A percentile compares a stretch with the other conserved stretches of the same genome.
Evolutionary conservation across 1,140 invertebrate species (phyloP).

Genomic region (Pararge aegeria): DNA sequence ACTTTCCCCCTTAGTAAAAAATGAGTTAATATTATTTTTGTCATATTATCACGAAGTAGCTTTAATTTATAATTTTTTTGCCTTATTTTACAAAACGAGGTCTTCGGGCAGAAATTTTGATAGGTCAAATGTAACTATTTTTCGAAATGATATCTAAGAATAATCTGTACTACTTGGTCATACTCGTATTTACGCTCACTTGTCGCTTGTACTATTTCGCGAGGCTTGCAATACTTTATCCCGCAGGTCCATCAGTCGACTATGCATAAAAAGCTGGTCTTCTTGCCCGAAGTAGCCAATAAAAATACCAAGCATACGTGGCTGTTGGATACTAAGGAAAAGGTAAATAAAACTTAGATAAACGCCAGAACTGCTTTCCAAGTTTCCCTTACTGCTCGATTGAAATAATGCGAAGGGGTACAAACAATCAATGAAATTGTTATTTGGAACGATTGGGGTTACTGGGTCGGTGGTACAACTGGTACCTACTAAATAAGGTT

Average conservation of each 20-base stretch:
- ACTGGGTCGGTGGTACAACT: too few species aligned
- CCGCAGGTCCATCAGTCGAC: constrained; percentile 37
- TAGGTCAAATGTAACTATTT: background rate
- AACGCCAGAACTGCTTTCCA: background rate
- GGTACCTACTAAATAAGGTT: too few species aligned
- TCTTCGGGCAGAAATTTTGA: too few species aligned
- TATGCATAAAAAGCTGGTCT: constrained; percentile 38
- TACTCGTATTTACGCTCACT: constrained; percentile 55
- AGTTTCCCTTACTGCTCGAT: background rate
- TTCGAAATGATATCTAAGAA: background rate
- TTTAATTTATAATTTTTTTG: too few species aligned
- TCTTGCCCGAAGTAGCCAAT: constrained; percentile 75
- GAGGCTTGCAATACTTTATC: constrained; percentile 33
- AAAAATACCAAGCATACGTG: constrained; percentile 76
- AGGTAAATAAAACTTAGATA: constrained; percentile 9
- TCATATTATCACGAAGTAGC: too few species aligned
- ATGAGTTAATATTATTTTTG: too few species aligned
- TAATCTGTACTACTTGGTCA: background rate
- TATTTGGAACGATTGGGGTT: too few species aligned
- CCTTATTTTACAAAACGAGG: too few species aligned
- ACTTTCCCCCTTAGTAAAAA: too few species aligned
- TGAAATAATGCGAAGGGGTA: background rate
- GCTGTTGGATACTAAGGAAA: constrained; percentile 66
- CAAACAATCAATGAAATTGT: too few species aligned
- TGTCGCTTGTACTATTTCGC: constrained; percentile 37